Base-by-base conservation (phyloP, 1,140 invertebrate species). In the Periplaneta americana region DNA sequence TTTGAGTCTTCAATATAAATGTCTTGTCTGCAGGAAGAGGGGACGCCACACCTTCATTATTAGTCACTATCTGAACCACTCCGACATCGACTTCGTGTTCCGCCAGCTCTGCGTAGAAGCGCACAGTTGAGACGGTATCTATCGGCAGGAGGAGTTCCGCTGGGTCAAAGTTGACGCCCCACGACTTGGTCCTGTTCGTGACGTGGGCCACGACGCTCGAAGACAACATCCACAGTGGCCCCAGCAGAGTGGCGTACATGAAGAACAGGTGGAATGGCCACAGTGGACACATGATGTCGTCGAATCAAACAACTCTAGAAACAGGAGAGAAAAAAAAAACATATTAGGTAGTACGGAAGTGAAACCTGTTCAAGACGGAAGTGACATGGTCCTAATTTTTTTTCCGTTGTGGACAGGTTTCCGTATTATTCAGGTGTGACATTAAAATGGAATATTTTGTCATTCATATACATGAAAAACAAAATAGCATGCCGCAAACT, bases 131-230 rank as follows among this genome's bases (percentile, higher is more conserved):
- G 28, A 78, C 74, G 15, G 84, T 80, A 18, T 80, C 84, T 80
- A 85, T 83, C 34, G 83, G 80, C 35, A 87, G 22, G 34, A 85
- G 80, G 3, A 86, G 48, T 22, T 84, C 80, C 9, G 83, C 80
- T 15, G 86, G 84, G 31, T 85, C 82, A 83, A 87, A 88, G 34
- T 80, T 84, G 3, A 88, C 85, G 18, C 86, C 83, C 83, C 85
- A 86, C 31, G 82, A 33, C n/a, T 34, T 17, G 22, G n/a, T 79
- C 39, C n/a, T 77, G 6, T 28, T 33, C n/a, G 31, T 77, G 75
- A 74, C 39, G 3, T 33, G 28, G 31, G 34, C 1, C 22, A 80
- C 48, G n/a, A 39, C 79, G 15, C 37, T 28, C 8, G 79, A 57
- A 22, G 79, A 57, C 5, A 80, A 5, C 18, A 80, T 13, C 79